A percentile compares a stretch with the other conserved stretches of the same genome.
Evolutionary conservation across 2,888 invertebrate genomes (phyloP).

Genomic region (Agrotis puta): DNA sequence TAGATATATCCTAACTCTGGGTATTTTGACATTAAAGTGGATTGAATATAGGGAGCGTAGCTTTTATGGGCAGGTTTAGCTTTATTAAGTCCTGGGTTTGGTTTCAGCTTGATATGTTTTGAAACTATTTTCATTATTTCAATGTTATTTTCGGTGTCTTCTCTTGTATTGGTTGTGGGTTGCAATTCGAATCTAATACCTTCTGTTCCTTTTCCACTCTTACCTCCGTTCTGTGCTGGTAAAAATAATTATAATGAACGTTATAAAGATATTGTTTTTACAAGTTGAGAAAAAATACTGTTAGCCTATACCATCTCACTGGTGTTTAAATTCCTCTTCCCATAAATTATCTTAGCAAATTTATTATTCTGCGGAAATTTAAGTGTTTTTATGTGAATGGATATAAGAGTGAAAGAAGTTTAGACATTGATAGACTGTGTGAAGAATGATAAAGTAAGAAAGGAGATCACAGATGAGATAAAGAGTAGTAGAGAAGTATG

Average conservation of each 20-base stretch:
- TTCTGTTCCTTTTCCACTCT: background rate
- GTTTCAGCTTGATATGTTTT: constrained; percentile 68
- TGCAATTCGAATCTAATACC: constrained; percentile 69
- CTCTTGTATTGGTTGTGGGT: constrained; percentile 53
- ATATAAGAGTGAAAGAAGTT: too few relatives aligned
- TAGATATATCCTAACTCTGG: constrained; percentile 5
- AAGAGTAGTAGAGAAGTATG: too few relatives aligned
- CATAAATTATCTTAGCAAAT: too few relatives aligned
- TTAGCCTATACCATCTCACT: too few relatives aligned
- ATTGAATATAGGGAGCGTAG: background rate
- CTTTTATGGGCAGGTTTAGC: background rate
- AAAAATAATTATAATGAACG: constrained; percentile 41
- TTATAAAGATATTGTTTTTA: constrained; percentile 11
- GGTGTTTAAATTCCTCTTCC: too few relatives aligned
- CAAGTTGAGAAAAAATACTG: too few relatives aligned
- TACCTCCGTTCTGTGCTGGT: constrained; percentile 40
- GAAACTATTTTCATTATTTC: constrained; percentile 36
- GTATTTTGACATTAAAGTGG: background rate
- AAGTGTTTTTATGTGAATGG: too few relatives aligned
- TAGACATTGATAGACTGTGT: too few relatives aligned
- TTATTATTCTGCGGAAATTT: too few relatives aligned
- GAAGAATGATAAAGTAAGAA: too few relatives aligned
- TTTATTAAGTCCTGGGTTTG: background rate
- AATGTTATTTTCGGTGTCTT: constrained; percentile 50
- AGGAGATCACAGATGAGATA: too few relatives aligned